These are phyloP conservation scores for Cephalopholis sonnerati DNA, from an alignment of 2,113 vertebrate species.

Conservation along the genomic window DNA sequence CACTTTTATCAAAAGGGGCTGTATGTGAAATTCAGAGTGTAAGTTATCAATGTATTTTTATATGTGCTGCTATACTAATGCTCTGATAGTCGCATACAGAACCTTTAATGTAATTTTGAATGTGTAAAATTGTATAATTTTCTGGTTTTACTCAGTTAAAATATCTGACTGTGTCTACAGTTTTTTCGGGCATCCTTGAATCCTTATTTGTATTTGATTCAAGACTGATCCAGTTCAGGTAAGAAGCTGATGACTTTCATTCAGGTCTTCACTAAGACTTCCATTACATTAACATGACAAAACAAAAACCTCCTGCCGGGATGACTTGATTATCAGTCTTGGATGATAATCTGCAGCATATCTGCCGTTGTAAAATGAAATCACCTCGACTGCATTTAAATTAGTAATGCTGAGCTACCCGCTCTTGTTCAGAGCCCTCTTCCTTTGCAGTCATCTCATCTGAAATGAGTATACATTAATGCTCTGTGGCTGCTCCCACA, in stretches of 20 bases:
- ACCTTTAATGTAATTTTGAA: too few relatives aligned
- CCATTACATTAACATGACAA: background rate
- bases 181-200: too few relatives aligned
- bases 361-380: background rate
- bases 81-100: too few relatives aligned
- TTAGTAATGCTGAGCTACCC: background rate
- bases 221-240: background rate
- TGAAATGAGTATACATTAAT: slow-evolving; percentile 14
- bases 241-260: background rate
- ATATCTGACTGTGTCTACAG: background rate
- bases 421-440: background rate
- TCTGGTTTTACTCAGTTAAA: background rate
- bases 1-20: background rate
- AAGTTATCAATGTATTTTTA: too few relatives aligned
- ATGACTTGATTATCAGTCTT: background rate
- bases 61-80: too few relatives aligned
- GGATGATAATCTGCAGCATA: background rate
- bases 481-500: slow-evolving; percentile 2
- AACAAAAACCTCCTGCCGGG: background rate
- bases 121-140: too few relatives aligned
- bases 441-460: background rate
- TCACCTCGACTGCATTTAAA: background rate
- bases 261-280: background rate
- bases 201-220: background rate
- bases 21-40: too few relatives aligned